These are phyloP conservation scores for Heliconius hermathena DNA, from an alignment of 1,140 invertebrate species.

Conservation along the genomic window DNA sequence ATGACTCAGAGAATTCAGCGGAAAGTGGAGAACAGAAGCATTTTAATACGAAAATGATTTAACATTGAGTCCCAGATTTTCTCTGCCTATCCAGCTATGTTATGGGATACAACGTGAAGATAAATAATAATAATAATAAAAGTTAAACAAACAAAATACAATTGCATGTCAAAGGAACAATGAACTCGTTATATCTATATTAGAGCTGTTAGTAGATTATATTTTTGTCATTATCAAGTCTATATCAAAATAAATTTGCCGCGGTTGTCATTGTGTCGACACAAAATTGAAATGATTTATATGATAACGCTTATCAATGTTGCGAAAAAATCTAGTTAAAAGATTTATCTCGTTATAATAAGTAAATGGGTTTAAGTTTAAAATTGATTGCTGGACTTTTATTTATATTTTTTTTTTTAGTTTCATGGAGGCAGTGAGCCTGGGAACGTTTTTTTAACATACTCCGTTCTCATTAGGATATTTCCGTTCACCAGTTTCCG, in stretches of 20 bases:
- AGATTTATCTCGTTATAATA: background rate
- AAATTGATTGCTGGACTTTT: background rate
- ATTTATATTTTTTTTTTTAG: no score
- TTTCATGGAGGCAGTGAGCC: no score
- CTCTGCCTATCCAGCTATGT: background rate
- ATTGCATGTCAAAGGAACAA: conserved; percentile 9
- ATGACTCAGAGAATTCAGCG: no score
- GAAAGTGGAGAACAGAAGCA: no score
- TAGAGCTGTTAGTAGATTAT: background rate
- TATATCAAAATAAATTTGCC: conserved; percentile 6
- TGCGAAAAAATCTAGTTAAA: background rate
- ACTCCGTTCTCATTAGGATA: no score
- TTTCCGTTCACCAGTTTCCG: no score
- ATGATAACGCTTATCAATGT: conserved; percentile 3
- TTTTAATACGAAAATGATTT: no score
- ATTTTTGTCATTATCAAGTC: conserved; percentile 7
- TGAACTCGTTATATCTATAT: background rate
- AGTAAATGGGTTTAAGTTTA: background rate
- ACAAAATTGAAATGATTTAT: conserved; percentile 11
- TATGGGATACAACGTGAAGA: background rate
- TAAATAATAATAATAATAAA: background rate
- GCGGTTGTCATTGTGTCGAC: conserved; percentile 3
- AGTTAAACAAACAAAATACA: background rate
- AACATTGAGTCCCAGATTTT: no score
- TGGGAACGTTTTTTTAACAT: no score